Evolutionary conservation across 1,140 invertebrate genomes (phyloP), one percentile per base, ranked within the genome.

Genomic region (Diploscapter pachys): DNA sequence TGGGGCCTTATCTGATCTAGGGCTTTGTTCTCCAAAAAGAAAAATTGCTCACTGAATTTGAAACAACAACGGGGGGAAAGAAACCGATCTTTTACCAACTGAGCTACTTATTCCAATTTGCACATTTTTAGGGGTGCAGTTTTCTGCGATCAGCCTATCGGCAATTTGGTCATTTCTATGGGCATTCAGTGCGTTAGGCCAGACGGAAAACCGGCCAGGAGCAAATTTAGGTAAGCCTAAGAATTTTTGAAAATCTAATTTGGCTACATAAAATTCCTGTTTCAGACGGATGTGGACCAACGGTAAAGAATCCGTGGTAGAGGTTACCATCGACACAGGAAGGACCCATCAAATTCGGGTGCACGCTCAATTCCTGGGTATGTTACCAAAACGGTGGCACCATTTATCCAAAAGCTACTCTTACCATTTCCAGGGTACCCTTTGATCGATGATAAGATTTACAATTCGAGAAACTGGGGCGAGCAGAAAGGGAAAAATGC

Each of bases 341-440:
- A 88, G 96, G 76, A 99, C 98, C 91, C 96, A 99, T 87, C 96
- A 99, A 87, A 98, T 99, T 77, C 89, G 96, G 75, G 94, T 99
- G n/a, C 96, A 99, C 88, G 89, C 98, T 56, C 96, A 99, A 86
- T 99, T 93, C 87, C 89, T 98, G 80, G 96, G 92, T 92, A 87
- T 81, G 82, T 57, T 64, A 31, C 31, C 54, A 51, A 76, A 9
- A 73, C 50, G 65, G 13, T 11, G n/a, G 49, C 11, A 72, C 53
- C 13, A 9, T 80, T 77, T 53, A 52, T 77, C 8, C 48, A 11
- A 4, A 31, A 3, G 62, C 49, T 31, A 51, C 72, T 59, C 56
- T 65, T 57, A 53, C 52, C 53, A 9, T 11, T 54, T 62, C 8
- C 85, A 93, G 92, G 95, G 71, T 93, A 93, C 88, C 96, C 96